These are phyloP conservation scores for Diadophis punctatus DNA, from an alignment of 2,113 vertebrate species.

Conservation along the genomic window DNA sequence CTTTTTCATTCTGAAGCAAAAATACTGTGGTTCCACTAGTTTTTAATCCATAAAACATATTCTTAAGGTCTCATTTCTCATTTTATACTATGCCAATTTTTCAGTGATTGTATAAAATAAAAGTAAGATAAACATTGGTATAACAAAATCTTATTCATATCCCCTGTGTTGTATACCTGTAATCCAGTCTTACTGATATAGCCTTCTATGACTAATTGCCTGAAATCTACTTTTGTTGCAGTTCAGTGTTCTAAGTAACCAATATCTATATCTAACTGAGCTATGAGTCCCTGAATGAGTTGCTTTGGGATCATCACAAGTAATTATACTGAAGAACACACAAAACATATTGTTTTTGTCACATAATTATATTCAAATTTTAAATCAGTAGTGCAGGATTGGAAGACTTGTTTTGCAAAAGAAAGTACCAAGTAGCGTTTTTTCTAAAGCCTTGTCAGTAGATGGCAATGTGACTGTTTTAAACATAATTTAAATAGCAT, in stretches of 20 bases:
- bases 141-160: slow-evolving; percentile 73
- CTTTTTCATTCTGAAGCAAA: not conserved
- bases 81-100: slow-evolving; percentile 47
- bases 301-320: slow-evolving; percentile 53
- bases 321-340: slow-evolving; percentile 27
- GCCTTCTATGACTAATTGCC: slow-evolving; percentile 57
- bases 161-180: slow-evolving; percentile 35
- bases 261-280: slow-evolving; percentile 68
- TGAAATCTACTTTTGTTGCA: slow-evolving; percentile 62
- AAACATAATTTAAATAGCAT: slow-evolving; percentile 39
- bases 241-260: slow-evolving; percentile 63
- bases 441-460: slow-evolving; percentile 70
- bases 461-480: slow-evolving; percentile 79
- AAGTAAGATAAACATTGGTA: slow-evolving; percentile 64
- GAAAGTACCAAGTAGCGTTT: slow-evolving; percentile 30
- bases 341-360: slow-evolving; percentile 14
- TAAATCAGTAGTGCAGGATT: slow-evolving; percentile 39
- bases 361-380: slow-evolving; percentile 4
- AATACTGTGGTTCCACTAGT: not conserved
- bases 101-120: slow-evolving; percentile 56
- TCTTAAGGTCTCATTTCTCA: slow-evolving; percentile 61
- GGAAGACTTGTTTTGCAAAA: slow-evolving; percentile 27
- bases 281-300: slow-evolving; percentile 42
- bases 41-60: slow-evolving; percentile 23
- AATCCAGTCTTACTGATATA: slow-evolving; percentile 63